Evolutionary conservation across 2,888 invertebrate genomes (phyloP).

Genomic region (Orthonevra nobilis): DNA sequence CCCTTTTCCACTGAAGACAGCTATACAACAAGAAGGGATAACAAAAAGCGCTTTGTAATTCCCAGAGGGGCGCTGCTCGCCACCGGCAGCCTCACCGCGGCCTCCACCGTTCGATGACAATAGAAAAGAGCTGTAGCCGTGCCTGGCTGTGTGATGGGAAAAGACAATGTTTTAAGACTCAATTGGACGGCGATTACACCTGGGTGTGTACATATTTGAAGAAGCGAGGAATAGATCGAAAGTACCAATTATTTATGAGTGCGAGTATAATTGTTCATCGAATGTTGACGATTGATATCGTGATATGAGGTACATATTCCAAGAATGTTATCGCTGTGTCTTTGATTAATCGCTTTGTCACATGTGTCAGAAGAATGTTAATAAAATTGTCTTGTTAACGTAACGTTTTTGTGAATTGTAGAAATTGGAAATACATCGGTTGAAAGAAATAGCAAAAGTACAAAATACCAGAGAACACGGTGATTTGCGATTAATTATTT

Average conservation of each 20-base stretch:
- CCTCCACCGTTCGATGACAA: too few relatives aligned
- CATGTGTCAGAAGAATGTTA: too few relatives aligned
- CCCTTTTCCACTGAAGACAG: conserved; percentile 30
- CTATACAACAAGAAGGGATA: conserved; percentile 53
- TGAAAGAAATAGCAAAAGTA: too few relatives aligned
- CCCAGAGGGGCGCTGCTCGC: conserved; percentile 30
- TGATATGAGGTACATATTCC: conserved; percentile 23
- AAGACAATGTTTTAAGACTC: conserved; percentile 48
- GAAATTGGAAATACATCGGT: too few relatives aligned
- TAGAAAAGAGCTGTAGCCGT: too few relatives aligned
- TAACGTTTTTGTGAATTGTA: too few relatives aligned
- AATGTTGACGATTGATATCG: conserved; percentile 22
- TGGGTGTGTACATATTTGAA: conserved; percentile 61
- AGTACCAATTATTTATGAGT: conserved; percentile 9
- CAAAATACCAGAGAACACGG: too few relatives aligned
- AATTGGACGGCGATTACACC: conserved; percentile 48
- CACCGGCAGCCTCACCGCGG: too few relatives aligned
- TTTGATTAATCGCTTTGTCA: conserved; percentile 30
- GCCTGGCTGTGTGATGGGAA: conserved; percentile 33
- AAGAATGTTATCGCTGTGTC: conserved; percentile 5
- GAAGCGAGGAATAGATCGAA: conserved; percentile 31
- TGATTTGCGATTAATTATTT: too few relatives aligned
- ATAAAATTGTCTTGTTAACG: too few relatives aligned
- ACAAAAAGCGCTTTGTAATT: conserved; percentile 66
- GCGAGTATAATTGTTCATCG: neutral